Evolutionary conservation across 2,113 vertebrate species (phyloP), one percentile per base, ranked within the genome.

Genomic region (Myanophis thanlyinensis): DNA sequence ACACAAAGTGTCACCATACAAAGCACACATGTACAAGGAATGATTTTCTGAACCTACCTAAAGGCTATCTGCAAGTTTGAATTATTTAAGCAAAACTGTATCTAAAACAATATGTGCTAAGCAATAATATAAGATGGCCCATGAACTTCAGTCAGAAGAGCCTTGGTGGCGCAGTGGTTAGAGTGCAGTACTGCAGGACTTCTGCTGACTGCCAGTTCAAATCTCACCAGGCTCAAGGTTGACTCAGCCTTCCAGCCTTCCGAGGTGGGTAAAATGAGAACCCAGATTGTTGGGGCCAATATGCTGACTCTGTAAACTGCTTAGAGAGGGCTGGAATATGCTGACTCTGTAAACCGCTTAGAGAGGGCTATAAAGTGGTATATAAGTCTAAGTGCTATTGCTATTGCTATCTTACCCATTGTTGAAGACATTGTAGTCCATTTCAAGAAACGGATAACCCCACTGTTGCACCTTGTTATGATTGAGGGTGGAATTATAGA

Each of bases 401-500:
- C n/a, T n/a, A n/a, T n/a, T n/a, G n/a, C n/a, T n/a, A n/a, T 30
- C 25, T 93, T 93, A 93, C 49, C 92, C 87, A 35, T 40, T 3
- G 0, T 67, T 80, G 1, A 94, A 85, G 11, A 23, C 30, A 67
- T 48, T 52, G 85, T 53, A 3, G 0, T 18, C 8, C 0, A 94
- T 1, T 0, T 96, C 96, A 92, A 93, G 91, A 93, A 98, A 98
- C 13, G 98, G 98, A 89, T 98, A 98, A 1, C 95, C 97, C 92
- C 98, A 98, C 86, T 92, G 90, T 86, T 93, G 94, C 2, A 86
- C 46, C 0, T 11, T 49, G 1, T 93, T 94, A 0, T 88, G 96
- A 88, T 95, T 85, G 80, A 87, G 91, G 86, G 88, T 92, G 53
- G 62, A 18, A 0, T 96, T 96, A 13, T 97, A 97, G 94, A 97